Evolutionary conservation across 2,797 vertebrate genomes (phyloP), one percentile per base, ranked within the genome.

Genomic region (Labroides dimidiatus): DNA sequence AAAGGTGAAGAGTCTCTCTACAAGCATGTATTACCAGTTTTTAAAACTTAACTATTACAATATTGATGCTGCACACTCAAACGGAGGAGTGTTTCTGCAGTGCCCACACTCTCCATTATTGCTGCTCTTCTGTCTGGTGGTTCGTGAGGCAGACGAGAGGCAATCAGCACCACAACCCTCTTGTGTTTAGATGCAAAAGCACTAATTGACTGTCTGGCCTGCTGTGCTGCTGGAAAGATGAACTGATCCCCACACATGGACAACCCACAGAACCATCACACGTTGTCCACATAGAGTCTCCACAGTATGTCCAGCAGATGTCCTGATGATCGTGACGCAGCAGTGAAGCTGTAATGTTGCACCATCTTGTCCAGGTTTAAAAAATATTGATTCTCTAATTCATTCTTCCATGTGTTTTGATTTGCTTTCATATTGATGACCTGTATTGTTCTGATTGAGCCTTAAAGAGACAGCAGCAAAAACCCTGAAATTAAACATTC

Each of bases 131-230:
- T 71, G 65, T 80, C 65, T 69, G 65, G 44, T 36, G 42, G 70
- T 69, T 81, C 17, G 30, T 72, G 71, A 74, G 62, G 74, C 65
- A 88, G 78, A 88, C 81, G 41, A 80, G 77, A 84, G 62, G 83
- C 75, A 90, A 90, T 90, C 80, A 89, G 81, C 72, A 60, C 72
- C 36, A 58, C 24, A n/a, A 77, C 80, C 64, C 77, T 89, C 87
- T 87, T 80, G 80, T 81, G 78, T 84, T 80, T 64, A n/a, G 70
- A 84, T 78, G 73, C 60, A 86, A 60, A 64, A 76, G 75, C 61
- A 75, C 72, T 84, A 82, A 85, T 74, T 84, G 79, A 69, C 75
- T 73, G 83, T 83, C 84, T 89, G 81, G 77, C 61, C 74, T 53
- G 74, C 23, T 78, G 67, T 68, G 76, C 81, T 82, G 80, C 51